Conservation (phyloP, 2,888 invertebrate species). For the Agrypnus murinus region DNA sequence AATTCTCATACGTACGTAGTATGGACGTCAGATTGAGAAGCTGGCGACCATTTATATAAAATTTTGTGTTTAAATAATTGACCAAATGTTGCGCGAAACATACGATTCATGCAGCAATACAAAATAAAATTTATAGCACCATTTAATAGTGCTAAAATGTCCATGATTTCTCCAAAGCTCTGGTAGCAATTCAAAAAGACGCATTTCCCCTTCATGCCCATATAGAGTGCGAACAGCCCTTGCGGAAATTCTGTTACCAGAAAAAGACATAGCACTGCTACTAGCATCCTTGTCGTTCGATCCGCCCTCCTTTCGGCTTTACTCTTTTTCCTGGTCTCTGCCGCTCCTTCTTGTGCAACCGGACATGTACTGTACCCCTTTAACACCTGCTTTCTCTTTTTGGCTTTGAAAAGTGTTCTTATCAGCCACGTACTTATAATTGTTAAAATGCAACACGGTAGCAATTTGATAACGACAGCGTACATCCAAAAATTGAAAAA, state of each 20-base stretch:
- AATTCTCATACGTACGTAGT: conserved; percentile 77
- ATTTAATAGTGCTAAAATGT: conserved; percentile 91
- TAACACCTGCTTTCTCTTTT: conserved; percentile 82
- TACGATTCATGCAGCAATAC: conserved; percentile 95
- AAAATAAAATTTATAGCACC: conserved; percentile 95
- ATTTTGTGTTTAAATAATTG: conserved; percentile 80
- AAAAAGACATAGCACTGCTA: conserved; percentile 90
- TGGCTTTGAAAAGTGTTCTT: conserved; percentile 83
- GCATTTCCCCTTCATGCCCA: conserved; percentile 78
- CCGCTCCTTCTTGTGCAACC: conserved; percentile 53
- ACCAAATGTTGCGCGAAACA: conserved; percentile 88
- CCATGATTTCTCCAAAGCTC: conserved; percentile 89
- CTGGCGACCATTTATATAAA: conserved; percentile 76
- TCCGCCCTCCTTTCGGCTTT: conserved; percentile 86
- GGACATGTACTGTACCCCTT: conserved; percentile 78
- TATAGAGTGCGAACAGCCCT: conserved; percentile 76
- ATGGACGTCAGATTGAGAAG: conserved; percentile 77
- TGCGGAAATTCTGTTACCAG: conserved; percentile 91
- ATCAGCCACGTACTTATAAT: conserved; percentile 83
- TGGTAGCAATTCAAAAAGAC: conserved; percentile 89
- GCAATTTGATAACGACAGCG: conserved; percentile 84
- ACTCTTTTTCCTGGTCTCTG: conserved; percentile 68
- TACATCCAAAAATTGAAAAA: conserved; percentile 87
- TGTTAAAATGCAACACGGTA: conserved; percentile 86
- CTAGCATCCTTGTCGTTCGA: conserved; percentile 91